Conservation (phyloP, 2,113 vertebrate species). For the Patagioenas fasciata region DNA sequence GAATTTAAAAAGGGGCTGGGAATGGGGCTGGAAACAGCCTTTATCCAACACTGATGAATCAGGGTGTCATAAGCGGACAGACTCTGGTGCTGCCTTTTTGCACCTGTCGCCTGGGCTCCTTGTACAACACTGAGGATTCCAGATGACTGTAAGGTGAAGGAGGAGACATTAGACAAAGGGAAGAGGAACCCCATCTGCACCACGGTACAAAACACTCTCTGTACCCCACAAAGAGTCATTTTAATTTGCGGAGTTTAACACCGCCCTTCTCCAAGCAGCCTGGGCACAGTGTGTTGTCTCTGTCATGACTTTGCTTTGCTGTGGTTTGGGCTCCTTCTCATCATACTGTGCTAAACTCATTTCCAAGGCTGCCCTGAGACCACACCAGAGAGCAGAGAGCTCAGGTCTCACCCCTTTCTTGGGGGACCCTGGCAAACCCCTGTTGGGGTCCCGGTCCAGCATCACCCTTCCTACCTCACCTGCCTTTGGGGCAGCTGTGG, state of each 20-base stretch:
- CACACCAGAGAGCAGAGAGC: not conserved
- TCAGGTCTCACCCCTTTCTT: not conserved
- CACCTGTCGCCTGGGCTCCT: not conserved
- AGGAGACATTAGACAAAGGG: not conserved
- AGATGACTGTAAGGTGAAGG: not conserved
- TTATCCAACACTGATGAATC: not conserved
- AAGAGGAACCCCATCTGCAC: not conserved
- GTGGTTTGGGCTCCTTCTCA: not conserved
- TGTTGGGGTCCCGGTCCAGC: not conserved
- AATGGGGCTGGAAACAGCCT: not conserved
- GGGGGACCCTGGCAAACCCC: not conserved
- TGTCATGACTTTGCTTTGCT: not conserved
- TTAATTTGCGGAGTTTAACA: not conserved
- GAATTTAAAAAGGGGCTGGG: not conserved
- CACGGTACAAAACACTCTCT: not conserved
- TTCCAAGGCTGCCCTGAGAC: slow-evolving; percentile 27
- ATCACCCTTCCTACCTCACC: slow-evolving; percentile 65
- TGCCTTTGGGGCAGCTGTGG: not conserved
- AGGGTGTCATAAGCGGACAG: not conserved
- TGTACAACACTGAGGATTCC: not conserved
- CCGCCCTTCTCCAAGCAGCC: not conserved
- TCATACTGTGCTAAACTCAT: slow-evolving; percentile 37
- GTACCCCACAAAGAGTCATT: slow-evolving; percentile 4
- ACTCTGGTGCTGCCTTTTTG: not conserved
- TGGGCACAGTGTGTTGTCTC: slow-evolving; percentile 5